phyloP scores from a whole-genome alignment of 2,797 vertebrate genomes.

The Microcaecilia unicolor region DNA sequence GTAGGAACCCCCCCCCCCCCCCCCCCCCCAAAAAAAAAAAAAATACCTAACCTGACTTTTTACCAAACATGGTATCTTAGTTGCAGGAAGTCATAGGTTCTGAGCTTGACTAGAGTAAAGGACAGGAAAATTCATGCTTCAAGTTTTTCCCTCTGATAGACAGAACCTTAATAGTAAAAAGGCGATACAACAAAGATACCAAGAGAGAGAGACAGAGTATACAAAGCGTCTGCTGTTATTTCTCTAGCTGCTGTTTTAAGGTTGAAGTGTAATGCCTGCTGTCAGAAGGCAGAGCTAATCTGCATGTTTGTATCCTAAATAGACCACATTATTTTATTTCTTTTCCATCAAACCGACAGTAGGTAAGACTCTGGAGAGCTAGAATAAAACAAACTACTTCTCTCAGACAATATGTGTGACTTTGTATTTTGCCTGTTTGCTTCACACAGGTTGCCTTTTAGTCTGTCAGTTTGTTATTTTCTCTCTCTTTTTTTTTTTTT shows the following conservation, averaged over 20 bases:
- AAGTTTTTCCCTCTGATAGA: too few species aligned
- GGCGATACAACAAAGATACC: too few species aligned
- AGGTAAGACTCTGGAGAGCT: conserved; percentile 62
- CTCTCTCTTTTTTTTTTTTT: conserved; percentile 59
- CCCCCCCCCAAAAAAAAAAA: too few species aligned
- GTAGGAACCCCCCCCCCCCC: too few species aligned
- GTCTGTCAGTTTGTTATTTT: conserved; percentile 75
- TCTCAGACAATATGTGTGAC: conserved; percentile 63
- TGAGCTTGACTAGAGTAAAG: too few species aligned
- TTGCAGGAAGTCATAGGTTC: too few species aligned
- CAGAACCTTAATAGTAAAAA: too few species aligned
- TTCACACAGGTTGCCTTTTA: conserved; percentile 63
- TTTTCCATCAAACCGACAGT: conserved; percentile 47
- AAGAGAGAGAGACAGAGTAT: too few species aligned
- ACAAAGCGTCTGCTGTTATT: too few species aligned
- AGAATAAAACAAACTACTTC: conserved; percentile 61
- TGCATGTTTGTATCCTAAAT: conserved; percentile 76
- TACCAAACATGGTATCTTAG: too few species aligned
- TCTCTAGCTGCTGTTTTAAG: conserved; percentile 18
- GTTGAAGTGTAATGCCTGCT: conserved; percentile 24
- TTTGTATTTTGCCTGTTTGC: conserved; percentile 73
- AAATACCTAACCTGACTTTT: too few species aligned
- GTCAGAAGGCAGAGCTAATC: conserved; percentile 60
- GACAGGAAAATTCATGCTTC: too few species aligned
- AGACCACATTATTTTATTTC: conserved; percentile 58